These are phyloP conservation scores for Megalopta genalis DNA, from an alignment of 1,140 invertebrate genomes.

Conservation along the genomic window DNA sequence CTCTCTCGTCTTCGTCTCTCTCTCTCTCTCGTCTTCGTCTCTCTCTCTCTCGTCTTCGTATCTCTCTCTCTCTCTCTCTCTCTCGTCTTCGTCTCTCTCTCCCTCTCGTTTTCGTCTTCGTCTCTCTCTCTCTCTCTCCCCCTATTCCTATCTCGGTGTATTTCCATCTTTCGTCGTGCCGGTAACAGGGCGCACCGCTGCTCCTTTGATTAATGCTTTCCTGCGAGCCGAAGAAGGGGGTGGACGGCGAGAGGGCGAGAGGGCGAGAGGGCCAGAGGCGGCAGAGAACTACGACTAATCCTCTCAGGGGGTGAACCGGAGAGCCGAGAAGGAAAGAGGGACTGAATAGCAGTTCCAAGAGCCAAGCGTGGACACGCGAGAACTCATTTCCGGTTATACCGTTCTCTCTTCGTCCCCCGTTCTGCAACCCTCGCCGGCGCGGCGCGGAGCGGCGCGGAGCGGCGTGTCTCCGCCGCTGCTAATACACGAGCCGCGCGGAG, in stretches of 20 bases:
- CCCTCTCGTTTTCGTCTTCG: too few species aligned
- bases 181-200: conserved; percentile 68
- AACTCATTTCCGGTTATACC: conserved; percentile 73
- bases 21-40: too few species aligned
- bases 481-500: conserved; percentile 20
- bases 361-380: conserved; percentile 70
- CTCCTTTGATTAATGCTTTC: conserved; percentile 75
- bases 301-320: conserved; percentile 44
- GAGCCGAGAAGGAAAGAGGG: conserved; percentile 43
- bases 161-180: conserved; percentile 70
- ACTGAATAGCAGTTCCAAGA: conserved; percentile 62
- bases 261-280: conserved; percentile 10
- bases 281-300: conserved; percentile 62
- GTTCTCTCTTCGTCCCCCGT: conserved; percentile 31
- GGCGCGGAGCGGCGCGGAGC: too few species aligned
- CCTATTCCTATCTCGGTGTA: not conserved
- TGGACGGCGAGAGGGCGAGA: not conserved
- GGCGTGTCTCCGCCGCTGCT: conserved; percentile 11
- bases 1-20: too few species aligned
- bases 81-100: too few species aligned
- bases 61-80: too few species aligned
- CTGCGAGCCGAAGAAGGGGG: conserved; percentile 50
- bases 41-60: too few species aligned
- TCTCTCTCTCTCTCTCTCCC: too few species aligned
- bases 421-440: not conserved